A percentile compares a stretch with the other conserved stretches of the same genome.
phyloP scores from a whole-genome alignment of 2,113 vertebrate species.

The Guaruba guarouba region DNA sequence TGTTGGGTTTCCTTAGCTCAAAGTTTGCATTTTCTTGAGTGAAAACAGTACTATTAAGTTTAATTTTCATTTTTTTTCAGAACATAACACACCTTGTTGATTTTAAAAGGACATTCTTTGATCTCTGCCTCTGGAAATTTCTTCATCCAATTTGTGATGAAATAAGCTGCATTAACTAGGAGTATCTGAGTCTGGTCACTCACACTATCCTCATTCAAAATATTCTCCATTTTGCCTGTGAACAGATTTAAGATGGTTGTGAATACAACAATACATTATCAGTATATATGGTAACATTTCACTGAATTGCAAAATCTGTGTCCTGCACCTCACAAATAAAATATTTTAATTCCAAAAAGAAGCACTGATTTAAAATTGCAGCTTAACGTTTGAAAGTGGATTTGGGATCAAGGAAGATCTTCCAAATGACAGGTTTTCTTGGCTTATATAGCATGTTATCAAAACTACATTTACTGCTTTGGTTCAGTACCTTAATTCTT shows the following conservation, averaged over 20 bases:
- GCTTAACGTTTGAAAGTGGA: not conserved
- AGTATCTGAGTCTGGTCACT: conserved; percentile 77
- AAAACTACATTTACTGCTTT: not conserved
- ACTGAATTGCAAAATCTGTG: not conserved
- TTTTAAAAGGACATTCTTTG: conserved; percentile 78
- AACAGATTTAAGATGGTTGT: not conserved
- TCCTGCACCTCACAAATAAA: not conserved
- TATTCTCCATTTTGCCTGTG: conserved; percentile 76
- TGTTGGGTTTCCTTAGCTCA: not conserved
- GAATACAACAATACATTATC: not conserved
- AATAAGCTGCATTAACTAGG: conserved; percentile 79
- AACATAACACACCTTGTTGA: conserved; percentile 80
- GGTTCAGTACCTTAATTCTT: not conserved
- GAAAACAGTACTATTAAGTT: not conserved
- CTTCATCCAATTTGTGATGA: conserved; percentile 82
- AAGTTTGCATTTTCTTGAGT: not conserved
- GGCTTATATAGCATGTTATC: not conserved
- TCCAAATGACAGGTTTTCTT: not conserved
- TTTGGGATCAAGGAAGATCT: not conserved
- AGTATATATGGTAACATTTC: not conserved
- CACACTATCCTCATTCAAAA: conserved; percentile 68
- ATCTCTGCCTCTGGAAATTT: conserved; percentile 79
- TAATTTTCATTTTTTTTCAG: not conserved
- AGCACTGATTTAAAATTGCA: not conserved
- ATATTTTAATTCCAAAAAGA: not conserved